Base-by-base conservation (phyloP, 2,797 vertebrate species). In the Tokudaia muenninki region DNA sequence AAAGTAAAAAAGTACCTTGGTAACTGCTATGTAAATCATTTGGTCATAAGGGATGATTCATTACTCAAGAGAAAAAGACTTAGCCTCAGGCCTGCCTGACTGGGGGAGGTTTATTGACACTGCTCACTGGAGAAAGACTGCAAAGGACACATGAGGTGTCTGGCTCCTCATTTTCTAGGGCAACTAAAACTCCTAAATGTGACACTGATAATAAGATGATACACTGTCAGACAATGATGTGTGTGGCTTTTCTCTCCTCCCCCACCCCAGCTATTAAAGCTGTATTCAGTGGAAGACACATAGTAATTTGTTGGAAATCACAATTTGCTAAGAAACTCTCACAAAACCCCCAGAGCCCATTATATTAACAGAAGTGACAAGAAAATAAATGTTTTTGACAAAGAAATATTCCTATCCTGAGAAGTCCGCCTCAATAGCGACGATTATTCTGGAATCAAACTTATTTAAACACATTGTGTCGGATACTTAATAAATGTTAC, bases 401-500 rank as follows among this genome's bases (percentile, higher is more conserved):
- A 95, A 78, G 96, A 83, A 94, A 92, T 93, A 55, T 96, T 97
- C 97, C 97, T 97, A 96, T 94, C 77, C 37, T 11, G 81, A 74
- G 67, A 97, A 97, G 97, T 96, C 81, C 97, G 97, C 90, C 50
- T 14, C 79, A 92, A 50, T 2, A 50, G 94, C 90, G 31, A 96
- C 97, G 97, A 97, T 98, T 98, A 98, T 98, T 98, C 98, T 97
- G 94, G 92, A 98, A 98, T 98, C 97, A 98, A 98, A 98, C 93
- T 91, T 97, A 98, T 97, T 98, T 98, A 98, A 98, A 98, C 98
- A 98, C 95, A 97, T 96, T 98, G 97, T 98, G 98, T 98, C 98
- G 98, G 98, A 98, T 98, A 99, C 98, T 99, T 98, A 99, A 99
- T 99, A 99, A 99, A 99, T 98, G 98, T 98, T 98, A 99, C 97